Evolutionary conservation across 2,888 invertebrate species (phyloP), one percentile per base, ranked within the genome.

Genomic region (Merodon equestris): DNA sequence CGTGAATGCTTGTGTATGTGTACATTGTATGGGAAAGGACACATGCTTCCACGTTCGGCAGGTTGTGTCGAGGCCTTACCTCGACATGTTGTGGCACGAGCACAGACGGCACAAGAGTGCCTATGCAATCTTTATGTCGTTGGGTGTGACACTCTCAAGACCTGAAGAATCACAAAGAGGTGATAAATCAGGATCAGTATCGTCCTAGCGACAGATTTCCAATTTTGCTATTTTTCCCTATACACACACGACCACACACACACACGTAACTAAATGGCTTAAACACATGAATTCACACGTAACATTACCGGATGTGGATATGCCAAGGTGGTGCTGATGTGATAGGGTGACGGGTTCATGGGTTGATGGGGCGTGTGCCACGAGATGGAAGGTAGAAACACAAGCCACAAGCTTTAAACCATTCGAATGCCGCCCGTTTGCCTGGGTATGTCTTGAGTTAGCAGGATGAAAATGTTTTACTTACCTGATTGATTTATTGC

Each of bases 171-270:
- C 79, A 79, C 61, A 79, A 79, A 53, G 45, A 73, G 68, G 79
- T 73, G 79, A 79, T 79, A 79, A 79, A 79, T 79, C 79, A 79
- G 79, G 58, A 79, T 79, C 79, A 79, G 58, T 73, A 74, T 79
- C 73, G 68, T 64, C 63, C 58, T 68, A 73, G 73, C 60, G 79
- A 79, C 79, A 73, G 68, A 79, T 79, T 79, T 79, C 79, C 79
- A 79, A 79, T 79, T 79, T 73, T 73, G 58, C 64, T 64, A 73
- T 79, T 73, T 79, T 64, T 73, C 57, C 56, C 54, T 66, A 7
- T 27, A 27, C 27, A 27, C 2, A 27, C 27, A 27, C 27, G 7
- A 2, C 7, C 27, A 27, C 7, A 27, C 3, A 27, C 2, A 27
- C 2, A 27, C 2, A 27, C 27, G 27, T 27, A 4, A 36, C 50